Evolutionary conservation across 1,140 invertebrate genomes (phyloP).

Genomic region (Atta texana): DNA sequence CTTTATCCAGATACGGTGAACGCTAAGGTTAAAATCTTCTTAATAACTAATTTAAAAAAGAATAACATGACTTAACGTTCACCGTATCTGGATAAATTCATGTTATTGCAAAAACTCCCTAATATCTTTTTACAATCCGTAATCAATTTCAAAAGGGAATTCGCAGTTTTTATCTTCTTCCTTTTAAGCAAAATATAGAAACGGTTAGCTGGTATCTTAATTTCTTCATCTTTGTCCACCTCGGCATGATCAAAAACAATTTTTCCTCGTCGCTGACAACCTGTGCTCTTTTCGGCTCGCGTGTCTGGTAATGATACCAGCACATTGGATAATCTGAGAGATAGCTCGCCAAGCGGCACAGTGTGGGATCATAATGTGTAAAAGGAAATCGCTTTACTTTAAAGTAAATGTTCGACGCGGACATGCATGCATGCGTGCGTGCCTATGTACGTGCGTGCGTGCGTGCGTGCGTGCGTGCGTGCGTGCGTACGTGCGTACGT

Average conservation of each 20-base stretch:
- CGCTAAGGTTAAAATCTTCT: too few relatives aligned
- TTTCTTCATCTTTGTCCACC: conserved; percentile 41
- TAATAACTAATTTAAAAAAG: too few relatives aligned
- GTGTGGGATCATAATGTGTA: conserved; percentile 81
- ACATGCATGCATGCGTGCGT: conserved; percentile 55
- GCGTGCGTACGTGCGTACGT: conserved; percentile 39
- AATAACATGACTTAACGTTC: too few relatives aligned
- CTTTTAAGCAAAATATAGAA: conserved; percentile 16
- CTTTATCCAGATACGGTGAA: too few relatives aligned
- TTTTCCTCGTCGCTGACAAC: conserved; percentile 59
- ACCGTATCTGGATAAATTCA: too few relatives aligned
- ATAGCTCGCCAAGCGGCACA: conserved; percentile 60
- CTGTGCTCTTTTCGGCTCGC: conserved; percentile 61
- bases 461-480: conserved; percentile 57
- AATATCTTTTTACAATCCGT: too few relatives aligned
- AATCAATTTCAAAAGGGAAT: neutral
- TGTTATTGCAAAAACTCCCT: too few relatives aligned
- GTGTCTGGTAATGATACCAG: conserved; percentile 72
- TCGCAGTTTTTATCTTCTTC: neutral
- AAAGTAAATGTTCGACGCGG: conserved; percentile 78
- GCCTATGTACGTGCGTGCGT: conserved; percentile 68
- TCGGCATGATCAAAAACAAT: conserved; percentile 62
- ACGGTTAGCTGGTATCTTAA: conserved; percentile 27
- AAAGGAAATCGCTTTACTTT: conserved; percentile 83
- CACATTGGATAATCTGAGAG: conserved; percentile 72